Base-by-base conservation (phyloP, 2,888 invertebrate species). In the Mesochorus sp. region DNA sequence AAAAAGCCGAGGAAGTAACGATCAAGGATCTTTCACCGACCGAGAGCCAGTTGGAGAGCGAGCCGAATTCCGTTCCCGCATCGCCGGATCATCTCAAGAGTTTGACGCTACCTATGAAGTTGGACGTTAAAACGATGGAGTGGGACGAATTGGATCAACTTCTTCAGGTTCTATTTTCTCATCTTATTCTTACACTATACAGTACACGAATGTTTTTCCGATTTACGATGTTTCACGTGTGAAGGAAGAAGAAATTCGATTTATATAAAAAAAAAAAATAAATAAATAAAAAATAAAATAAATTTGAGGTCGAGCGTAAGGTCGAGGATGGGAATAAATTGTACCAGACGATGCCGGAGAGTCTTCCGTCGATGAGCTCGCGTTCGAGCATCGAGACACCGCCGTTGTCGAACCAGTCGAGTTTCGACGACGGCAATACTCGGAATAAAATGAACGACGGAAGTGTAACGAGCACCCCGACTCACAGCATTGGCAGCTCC, bases 71-170 rank as follows among this genome's bases (percentile, higher is more conserved):
- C 14, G 83, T 87, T 51, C 87, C 89, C 28, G 81, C 86, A n/a
- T 91, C 91, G 47, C 90, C 90, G 0, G 90, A 90, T 83, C 89
- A 91, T 78, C 81, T 90, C 0, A 92, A 91, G 79, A 91, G 91
- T 79, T 86, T 91, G 37, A 95, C 95, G 2, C 90, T 95, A 81
- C 95, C 95, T 10, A 93, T 94, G 61, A 95, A 95, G 87, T 88
- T 95, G 77, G 94, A 94, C 83, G 92, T 94, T 21, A 94, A 94
- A 82, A 93, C 93, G 73, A 91, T 94, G 85, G 93, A 95, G 83
- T 94, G 95, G 94, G 95, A 95, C 87, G 95, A 95, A 86, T 90
- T 95, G 39, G 95, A 95, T 86, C 94, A 95, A 82, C 89, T 95
- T 31, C 89, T 95, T 76, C 94, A 94, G 91, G 91, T 91, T 3